phyloP scores from a whole-genome alignment of 2,113 vertebrate genomes.

The Lycaon pictus region DNA sequence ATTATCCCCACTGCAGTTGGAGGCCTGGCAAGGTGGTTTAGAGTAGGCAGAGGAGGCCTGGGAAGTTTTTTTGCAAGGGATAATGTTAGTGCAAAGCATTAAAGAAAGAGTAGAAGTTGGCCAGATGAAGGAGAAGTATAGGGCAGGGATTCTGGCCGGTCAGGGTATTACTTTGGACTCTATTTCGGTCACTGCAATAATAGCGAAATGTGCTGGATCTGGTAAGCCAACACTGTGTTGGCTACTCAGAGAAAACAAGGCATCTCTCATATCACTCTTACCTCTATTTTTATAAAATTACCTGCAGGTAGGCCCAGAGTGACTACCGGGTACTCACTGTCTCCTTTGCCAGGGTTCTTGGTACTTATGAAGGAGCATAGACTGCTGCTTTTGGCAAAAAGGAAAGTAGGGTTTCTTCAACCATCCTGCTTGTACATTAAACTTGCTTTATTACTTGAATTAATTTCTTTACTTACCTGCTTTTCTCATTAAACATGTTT shows the following conservation, averaged over 20 bases:
- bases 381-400: not conserved
- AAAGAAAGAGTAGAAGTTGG: not conserved
- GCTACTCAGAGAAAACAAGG: not conserved
- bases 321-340: not conserved
- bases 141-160: not conserved
- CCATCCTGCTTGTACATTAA: not conserved
- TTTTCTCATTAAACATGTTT: not conserved
- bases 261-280: not conserved
- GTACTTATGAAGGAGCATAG: not conserved
- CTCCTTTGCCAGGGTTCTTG: not conserved
- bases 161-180: not conserved
- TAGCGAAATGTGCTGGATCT: not conserved
- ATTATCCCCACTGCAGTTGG: not conserved
- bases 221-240: not conserved
- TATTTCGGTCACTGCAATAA: not conserved
- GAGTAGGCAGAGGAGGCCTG: not conserved
- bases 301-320: too few relatives aligned
- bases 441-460: slow-evolving; percentile 16
- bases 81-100: not conserved
- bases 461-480: not conserved
- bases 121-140: not conserved
- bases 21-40: not conserved
- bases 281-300: not conserved
- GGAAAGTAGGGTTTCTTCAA: not conserved
- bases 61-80: not conserved